These are phyloP conservation scores for Mechanitis messenoides DNA, from an alignment of 2,888 invertebrate species.

Conservation along the genomic window DNA sequence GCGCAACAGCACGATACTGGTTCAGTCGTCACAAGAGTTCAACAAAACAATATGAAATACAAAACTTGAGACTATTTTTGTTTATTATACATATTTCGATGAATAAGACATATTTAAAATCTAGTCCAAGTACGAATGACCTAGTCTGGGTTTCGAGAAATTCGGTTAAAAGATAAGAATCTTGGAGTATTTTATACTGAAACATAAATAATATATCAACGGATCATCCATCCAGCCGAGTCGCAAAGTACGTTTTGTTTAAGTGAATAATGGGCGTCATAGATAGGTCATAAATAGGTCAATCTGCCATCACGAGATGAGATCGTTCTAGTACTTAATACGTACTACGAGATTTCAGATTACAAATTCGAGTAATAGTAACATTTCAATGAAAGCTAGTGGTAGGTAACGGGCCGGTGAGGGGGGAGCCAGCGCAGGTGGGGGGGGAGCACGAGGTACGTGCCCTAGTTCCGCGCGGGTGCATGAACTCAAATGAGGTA, in stretches of 20 bases:
- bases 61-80: slow-evolving; percentile 2
- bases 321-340: slow-evolving; percentile 25
- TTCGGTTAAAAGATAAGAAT: too few species aligned
- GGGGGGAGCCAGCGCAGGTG: slow-evolving; percentile 36
- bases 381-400: slow-evolving; percentile 71
- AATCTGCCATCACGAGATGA: slow-evolving; percentile 30
- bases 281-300: slow-evolving; percentile 28
- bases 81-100: not conserved
- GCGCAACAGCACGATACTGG: slow-evolving; percentile 69
- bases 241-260: slow-evolving; percentile 16
- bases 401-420: slow-evolving; percentile 60
- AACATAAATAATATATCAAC: not conserved
- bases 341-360: slow-evolving; percentile 36
- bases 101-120: too few species aligned
- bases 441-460: slow-evolving; percentile 61
- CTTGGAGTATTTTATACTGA: too few species aligned
- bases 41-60: slow-evolving; percentile 19
- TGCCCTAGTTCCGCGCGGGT: slow-evolving; percentile 76
- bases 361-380: slow-evolving; percentile 51
- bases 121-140: too few species aligned
- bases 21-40: slow-evolving; percentile 51
- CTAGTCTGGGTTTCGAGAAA: too few species aligned
- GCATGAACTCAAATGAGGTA: slow-evolving; percentile 77
- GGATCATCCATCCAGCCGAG: not conserved
- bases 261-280: slow-evolving; percentile 22